phyloP scores from a whole-genome alignment of 2,797 vertebrate genomes.

The Gymnoscopelus microlampas region DNA sequence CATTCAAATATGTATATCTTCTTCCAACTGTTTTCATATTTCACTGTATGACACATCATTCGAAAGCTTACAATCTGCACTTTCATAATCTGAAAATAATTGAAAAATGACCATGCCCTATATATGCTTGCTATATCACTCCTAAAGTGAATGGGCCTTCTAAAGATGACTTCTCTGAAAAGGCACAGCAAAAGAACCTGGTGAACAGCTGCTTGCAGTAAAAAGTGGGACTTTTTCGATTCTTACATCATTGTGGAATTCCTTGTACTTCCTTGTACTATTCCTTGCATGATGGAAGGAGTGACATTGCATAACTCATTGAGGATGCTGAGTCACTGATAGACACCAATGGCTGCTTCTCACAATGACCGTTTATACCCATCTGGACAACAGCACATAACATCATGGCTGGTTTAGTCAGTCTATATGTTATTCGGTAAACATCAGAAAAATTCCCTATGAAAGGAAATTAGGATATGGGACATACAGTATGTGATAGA shows the following conservation, averaged over 20 bases:
- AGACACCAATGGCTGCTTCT: conserved; percentile 27
- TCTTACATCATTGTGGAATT: conserved; percentile 3
- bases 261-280: background rate
- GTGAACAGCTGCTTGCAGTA: background rate
- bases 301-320: background rate
- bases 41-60: no score
- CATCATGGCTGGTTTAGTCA: conserved; percentile 7
- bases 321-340: conserved; percentile 50
- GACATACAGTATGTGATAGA: background rate
- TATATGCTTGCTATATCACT: no score
- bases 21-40: no score
- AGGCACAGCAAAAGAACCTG: no score
- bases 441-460: background rate
- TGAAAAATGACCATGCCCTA: no score
- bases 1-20: no score
- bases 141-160: no score
- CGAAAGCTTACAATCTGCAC: no score
- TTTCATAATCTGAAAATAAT: no score
- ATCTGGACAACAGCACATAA: conserved; percentile 44
- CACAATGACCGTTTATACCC: conserved; percentile 42
- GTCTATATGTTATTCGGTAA: background rate
- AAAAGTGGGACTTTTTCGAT: background rate
- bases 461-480: background rate
- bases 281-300: background rate
- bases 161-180: no score